Evolutionary conservation across 1,140 invertebrate species (phyloP), one percentile per base, ranked within the genome.

Genomic region (Drosophila neocordata): DNA sequence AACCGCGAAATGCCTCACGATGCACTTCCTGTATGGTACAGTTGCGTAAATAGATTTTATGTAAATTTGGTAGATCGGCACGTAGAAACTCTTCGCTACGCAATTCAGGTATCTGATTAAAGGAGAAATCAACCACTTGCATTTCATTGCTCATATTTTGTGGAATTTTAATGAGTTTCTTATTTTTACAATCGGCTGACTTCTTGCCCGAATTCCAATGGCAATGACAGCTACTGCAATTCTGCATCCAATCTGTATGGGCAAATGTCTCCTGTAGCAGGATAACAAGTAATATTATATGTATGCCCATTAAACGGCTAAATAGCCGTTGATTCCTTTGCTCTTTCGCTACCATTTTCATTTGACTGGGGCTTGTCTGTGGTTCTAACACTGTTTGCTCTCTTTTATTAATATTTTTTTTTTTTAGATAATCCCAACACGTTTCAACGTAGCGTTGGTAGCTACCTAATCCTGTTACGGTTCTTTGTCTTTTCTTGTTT

Each of bases 191-290:
- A 67, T 97, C 96, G 0, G 96, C 96, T 15, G 94, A 95, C 88
- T 95, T 96, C 89, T 95, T 96, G 1, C 96, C 96, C 48, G 94
- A 95, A 4, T 94, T 93, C 96, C 96, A 97, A 61, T 95, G 94
- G 80, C 96, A 97, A 76, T 95, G 95, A 92, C 96, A 97, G 27
- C 92, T 92, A 24, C 92, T 83, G 70, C 92, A 92, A 51, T 93
- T 93, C 15, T 92, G 90, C 73, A 92, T 92, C 94, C 94, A 95
- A 57, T 95, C 93, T 8, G 92, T 89, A 38, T 93, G 73, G 3
- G 58, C 65, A 0, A 20, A 1, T 0, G 61, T 24, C 6, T 56
- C 48, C 4, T 72, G 48, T 12, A 51, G 48, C 9, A 63, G 4
- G 0, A 68, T 1, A 24, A 84, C 31, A n/a, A 72, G 15, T 12